Evolutionary conservation across 2,113 vertebrate species (phyloP).

Genomic region (Psittacara wagleri): DNA sequence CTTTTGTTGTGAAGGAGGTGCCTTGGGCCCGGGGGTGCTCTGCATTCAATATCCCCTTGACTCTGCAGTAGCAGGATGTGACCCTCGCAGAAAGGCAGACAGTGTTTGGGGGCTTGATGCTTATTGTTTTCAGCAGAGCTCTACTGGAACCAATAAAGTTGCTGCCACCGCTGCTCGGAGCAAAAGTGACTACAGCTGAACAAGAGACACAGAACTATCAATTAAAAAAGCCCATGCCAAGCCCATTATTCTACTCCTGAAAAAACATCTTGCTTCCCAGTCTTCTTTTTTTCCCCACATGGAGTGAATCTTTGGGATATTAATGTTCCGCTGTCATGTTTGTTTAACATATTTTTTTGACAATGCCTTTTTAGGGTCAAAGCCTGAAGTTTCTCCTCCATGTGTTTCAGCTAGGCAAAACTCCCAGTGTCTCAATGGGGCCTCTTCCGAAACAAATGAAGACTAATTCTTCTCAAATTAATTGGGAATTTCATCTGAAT

Average conservation of each 20-base stretch:
- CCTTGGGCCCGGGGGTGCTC: not conserved
- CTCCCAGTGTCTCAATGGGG: not conserved
- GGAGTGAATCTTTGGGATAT: constrained; percentile 31
- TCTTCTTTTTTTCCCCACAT: constrained; percentile 1
- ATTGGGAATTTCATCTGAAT: constrained; percentile 14
- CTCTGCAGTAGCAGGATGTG: not conserved
- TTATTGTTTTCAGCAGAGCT: constrained; percentile 42
- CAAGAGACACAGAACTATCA: constrained; percentile 22
- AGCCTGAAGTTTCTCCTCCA: constrained; percentile 40
- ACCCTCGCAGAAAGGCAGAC: not conserved
- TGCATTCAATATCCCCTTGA: not conserved
- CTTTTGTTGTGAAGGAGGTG: not conserved
- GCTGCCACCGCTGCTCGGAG: not conserved
- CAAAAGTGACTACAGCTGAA: constrained; percentile 50
- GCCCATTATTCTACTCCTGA: constrained; percentile 33
- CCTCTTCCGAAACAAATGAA: not conserved
- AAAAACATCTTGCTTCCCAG: constrained; percentile 5
- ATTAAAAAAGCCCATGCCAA: constrained; percentile 3
- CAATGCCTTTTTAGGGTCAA: constrained; percentile 42
- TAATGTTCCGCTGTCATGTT: constrained; percentile 25
- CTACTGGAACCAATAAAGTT: constrained; percentile 21
- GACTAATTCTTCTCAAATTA: constrained; percentile 13
- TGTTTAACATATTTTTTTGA: constrained; percentile 39
- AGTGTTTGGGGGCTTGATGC: not conserved
- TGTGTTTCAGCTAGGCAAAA: constrained; percentile 30